Conservation (phyloP, 2,797 vertebrate species). For the Sitta carolinensis region DNA sequence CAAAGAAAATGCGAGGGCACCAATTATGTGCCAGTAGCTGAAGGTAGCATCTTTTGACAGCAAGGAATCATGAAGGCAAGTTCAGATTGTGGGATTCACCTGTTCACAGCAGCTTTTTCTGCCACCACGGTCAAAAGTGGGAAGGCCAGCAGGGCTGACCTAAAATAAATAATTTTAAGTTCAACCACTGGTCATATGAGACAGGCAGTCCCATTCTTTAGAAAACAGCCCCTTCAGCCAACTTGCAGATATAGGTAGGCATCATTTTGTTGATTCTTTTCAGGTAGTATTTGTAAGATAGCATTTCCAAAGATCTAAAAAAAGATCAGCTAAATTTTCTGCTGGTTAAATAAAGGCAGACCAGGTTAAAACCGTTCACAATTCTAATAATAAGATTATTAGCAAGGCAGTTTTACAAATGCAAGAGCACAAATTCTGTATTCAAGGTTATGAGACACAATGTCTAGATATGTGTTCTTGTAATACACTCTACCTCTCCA, state of each 20-base stretch:
- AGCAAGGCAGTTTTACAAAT: not conserved
- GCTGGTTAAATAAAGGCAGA: not conserved
- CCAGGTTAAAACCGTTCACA: not conserved
- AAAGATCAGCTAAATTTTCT: not conserved
- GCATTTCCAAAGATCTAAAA: not conserved
- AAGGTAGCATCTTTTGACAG: not conserved
- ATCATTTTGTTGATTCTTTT: not conserved
- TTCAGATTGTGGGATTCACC: not conserved
- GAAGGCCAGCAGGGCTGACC: not conserved
- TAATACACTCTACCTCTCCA: not conserved
- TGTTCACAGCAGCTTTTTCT: not conserved
- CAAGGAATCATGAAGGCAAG: not conserved
- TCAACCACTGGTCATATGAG: not conserved
- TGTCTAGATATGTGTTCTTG: not conserved
- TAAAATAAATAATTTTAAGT: not conserved
- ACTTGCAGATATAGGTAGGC: not conserved
- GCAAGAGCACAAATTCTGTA: not conserved
- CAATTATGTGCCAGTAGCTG: not conserved
- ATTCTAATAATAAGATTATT: not conserved
- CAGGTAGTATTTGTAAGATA: not conserved
- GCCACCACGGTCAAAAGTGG: not conserved
- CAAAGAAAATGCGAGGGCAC: not conserved
- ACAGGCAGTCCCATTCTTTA: not conserved
- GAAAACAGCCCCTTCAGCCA: not conserved
- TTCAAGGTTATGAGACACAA: not conserved